Evolutionary conservation across 64 coral and sea anemone species (phyloP).

Genomic region (Montipora efflorescens): DNA sequence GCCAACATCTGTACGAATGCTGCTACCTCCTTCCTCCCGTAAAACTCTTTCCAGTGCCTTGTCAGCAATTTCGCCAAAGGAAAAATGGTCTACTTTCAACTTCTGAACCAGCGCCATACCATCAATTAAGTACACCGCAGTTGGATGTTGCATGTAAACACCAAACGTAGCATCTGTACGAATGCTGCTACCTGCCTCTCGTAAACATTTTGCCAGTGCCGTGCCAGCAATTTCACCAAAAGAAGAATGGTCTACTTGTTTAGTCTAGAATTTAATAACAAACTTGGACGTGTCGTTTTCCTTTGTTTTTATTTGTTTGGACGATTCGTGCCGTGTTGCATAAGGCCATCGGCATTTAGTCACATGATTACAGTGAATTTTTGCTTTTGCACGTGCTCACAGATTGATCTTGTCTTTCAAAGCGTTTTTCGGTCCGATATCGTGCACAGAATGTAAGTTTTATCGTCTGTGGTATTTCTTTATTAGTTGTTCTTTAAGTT

Average conservation of each 20-base stretch:
- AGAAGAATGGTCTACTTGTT: conserved; percentile 57
- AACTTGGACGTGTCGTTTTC: too few relatives aligned
- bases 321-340: too few relatives aligned
- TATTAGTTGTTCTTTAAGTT: too few relatives aligned
- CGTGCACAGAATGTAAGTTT: too few relatives aligned
- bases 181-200: background rate
- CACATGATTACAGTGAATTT: too few relatives aligned
- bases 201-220: background rate
- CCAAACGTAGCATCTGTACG: background rate
- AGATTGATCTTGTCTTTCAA: too few relatives aligned
- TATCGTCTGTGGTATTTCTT: too few relatives aligned
- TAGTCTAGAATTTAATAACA: too few relatives aligned
- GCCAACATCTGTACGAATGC: background rate
- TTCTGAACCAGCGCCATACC: conserved; percentile 69
- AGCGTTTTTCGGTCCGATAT: too few relatives aligned
- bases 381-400: too few relatives aligned
- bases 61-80: conserved; percentile 21
- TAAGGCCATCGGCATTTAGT: too few relatives aligned
- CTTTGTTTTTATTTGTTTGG: too few relatives aligned
- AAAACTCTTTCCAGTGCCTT: background rate
- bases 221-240: conserved; percentile 6
- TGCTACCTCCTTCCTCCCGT: background rate
- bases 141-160: background rate
- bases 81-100: conserved; percentile 50
- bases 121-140: conserved; percentile 40